phyloP scores from a whole-genome alignment of 2,113 vertebrate genomes.

The Caretta caretta region DNA sequence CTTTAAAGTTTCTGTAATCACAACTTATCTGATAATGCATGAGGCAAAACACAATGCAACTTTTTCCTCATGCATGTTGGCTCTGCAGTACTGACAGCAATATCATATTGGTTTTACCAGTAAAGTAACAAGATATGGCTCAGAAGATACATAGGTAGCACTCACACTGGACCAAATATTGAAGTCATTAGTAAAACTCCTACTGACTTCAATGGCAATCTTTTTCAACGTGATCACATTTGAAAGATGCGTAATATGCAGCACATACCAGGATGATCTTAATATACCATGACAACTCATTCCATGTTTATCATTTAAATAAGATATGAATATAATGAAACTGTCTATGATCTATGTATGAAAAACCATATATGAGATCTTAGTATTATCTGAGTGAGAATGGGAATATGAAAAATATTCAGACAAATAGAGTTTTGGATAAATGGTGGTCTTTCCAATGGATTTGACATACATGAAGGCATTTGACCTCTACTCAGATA shows the following conservation, averaged over 20 bases:
- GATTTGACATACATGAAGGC: not conserved
- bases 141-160: not conserved
- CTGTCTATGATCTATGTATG: not conserved
- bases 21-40: not conserved
- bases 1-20: not conserved
- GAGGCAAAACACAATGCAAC: not conserved
- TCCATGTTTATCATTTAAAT: not conserved
- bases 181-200: not conserved
- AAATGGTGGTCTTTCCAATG: fast-evolving
- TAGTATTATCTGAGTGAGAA: not conserved
- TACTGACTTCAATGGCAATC: not conserved
- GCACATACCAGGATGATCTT: not conserved
- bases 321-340: not conserved
- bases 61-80: not conserved
- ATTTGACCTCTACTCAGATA: conserved; percentile 15
- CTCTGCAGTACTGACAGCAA: not conserved
- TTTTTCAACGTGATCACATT: not conserved
- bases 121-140: not conserved
- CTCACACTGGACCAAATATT: fast-evolving
- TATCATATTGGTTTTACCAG: not conserved
- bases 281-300: not conserved
- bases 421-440: not conserved
- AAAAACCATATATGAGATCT: not conserved
- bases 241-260: not conserved
- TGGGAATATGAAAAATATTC: not conserved